Percentiles rank a stretch among this genome's conserved stretches.
phyloP scores from a whole-genome alignment of 1,140 invertebrate species.

The Venturia canescens region DNA sequence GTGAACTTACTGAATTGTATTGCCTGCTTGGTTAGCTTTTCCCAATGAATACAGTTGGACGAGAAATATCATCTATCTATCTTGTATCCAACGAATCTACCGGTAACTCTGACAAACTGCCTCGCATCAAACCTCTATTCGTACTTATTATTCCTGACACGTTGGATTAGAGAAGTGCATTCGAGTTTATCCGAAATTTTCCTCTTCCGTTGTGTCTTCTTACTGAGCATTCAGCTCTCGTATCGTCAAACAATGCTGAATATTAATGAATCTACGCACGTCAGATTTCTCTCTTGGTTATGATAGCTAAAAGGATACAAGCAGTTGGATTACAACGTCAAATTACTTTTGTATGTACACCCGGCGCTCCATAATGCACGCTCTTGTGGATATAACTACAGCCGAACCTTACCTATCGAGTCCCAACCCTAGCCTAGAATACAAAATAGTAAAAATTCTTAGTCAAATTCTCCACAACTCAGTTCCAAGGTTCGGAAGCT shows the following conservation, averaged over 20 bases:
- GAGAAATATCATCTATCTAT: not conserved
- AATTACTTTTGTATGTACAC: not conserved
- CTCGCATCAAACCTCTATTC: no score
- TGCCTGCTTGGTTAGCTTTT: not conserved
- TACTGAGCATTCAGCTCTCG: no score
- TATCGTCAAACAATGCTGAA: no score
- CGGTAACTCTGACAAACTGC: no score
- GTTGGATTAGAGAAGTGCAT: no score
- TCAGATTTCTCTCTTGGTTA: not conserved
- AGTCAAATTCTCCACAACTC: not conserved
- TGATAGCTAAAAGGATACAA: not conserved
- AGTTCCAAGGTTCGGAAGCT: not conserved
- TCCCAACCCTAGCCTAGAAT: not conserved
- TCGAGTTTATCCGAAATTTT: no score
- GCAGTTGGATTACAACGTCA: not conserved
- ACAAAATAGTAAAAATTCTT: not conserved
- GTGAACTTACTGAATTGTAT: not conserved
- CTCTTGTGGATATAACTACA: not conserved
- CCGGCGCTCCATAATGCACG: not conserved
- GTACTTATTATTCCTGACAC: no score
- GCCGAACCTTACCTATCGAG: not conserved
- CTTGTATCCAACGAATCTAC: no score
- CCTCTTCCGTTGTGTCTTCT: no score
- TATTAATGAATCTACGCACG: not conserved
- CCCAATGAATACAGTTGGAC: not conserved